Conservation (phyloP, 2,113 vertebrate species). For the Rattus rattus region DNA sequence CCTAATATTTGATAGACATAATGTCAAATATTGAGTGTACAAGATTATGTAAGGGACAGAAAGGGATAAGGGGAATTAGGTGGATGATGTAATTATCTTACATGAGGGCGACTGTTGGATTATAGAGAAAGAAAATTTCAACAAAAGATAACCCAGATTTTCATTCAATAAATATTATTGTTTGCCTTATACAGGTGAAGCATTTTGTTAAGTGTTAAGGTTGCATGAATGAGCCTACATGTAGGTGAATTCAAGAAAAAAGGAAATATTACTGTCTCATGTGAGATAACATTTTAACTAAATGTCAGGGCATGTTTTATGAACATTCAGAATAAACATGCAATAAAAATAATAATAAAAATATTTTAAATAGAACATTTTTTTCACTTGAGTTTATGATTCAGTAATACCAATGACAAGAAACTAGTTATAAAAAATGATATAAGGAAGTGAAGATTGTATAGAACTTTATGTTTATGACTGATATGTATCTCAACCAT, state of each 20-base stretch:
- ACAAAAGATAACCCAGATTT: background rate
- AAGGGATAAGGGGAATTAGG: background rate
- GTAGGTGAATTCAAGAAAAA: background rate
- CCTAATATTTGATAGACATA: background rate
- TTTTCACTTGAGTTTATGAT: constrained; percentile 70
- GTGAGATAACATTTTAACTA: constrained; percentile 15
- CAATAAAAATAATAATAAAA: constrained; percentile 4
- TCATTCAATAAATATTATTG: background rate
- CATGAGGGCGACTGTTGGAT: background rate
- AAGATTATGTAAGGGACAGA: background rate
- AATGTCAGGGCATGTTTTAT: background rate
- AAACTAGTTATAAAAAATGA: constrained; percentile 81
- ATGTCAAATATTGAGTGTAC: background rate
- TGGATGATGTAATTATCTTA: background rate
- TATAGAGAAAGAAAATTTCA: background rate
- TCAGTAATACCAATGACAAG: constrained; percentile 74
- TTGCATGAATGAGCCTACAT: background rate
- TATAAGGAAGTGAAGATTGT: constrained; percentile 72
- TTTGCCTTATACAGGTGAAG: background rate
- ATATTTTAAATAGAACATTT: constrained; percentile 42
- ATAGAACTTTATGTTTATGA: constrained; percentile 64
- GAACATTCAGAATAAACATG: constrained; percentile 32
- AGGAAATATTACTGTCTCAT: background rate
- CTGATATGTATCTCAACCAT: constrained; percentile 17
- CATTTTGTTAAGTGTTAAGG: background rate